These are phyloP conservation scores for Rhinatrema bivittatum DNA, from an alignment of 2,797 vertebrate species.

Conservation along the genomic window DNA sequence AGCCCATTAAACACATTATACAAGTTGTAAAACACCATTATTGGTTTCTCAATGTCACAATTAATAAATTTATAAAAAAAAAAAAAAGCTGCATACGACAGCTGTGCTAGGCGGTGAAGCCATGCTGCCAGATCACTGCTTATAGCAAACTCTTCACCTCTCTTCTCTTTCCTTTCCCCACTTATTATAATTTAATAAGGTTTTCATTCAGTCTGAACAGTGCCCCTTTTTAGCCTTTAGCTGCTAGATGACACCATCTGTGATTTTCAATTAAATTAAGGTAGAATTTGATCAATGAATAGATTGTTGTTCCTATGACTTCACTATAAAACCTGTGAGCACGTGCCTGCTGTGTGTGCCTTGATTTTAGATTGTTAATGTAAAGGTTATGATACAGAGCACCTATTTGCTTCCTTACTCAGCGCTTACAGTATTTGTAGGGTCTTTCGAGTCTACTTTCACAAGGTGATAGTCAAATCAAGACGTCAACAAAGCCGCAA, in stretches of 20 bases:
- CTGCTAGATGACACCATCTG: conserved; percentile 56
- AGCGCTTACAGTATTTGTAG: too few species aligned
- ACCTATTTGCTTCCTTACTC: too few species aligned
- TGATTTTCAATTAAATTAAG: conserved; percentile 58
- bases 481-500: too few species aligned
- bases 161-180: conserved; percentile 30
- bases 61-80: neutral
- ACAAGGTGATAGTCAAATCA: too few species aligned
- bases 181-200: conserved; percentile 44
- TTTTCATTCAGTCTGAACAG: conserved; percentile 42
- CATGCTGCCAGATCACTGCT: neutral
- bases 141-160: conserved; percentile 30
- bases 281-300: conserved; percentile 59
- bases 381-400: too few species aligned
- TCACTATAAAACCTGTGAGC: conserved; percentile 20
- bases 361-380: too few species aligned
- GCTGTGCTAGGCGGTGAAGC: neutral
- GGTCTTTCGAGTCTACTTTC: too few species aligned
- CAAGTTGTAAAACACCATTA: too few species aligned
- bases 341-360: too few species aligned
- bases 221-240: conserved; percentile 53
- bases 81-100: neutral
- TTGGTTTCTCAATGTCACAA: too few species aligned
- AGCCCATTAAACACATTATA: too few species aligned
- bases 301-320: conserved; percentile 46